Percentiles rank a stretch among this genome's conserved stretches.
Conservation (phyloP, 2,888 invertebrate species). For the Heliconius cydno region DNA sequence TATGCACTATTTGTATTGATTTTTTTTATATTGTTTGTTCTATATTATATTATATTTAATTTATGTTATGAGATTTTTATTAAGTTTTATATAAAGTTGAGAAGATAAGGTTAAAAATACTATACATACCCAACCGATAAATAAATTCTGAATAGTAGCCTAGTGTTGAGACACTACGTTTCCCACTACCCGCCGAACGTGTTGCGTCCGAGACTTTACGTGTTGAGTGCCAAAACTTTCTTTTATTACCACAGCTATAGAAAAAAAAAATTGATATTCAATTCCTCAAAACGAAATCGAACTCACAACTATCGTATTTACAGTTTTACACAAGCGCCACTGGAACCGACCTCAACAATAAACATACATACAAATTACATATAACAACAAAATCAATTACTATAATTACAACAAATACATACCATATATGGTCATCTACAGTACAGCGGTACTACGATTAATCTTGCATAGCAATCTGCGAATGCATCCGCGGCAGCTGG, state of each 20-base stretch:
- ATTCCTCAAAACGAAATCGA: neutral
- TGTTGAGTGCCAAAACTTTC: neutral
- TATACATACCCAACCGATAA: too few relatives aligned
- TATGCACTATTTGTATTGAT: constrained; percentile 1
- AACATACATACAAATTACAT: neutral
- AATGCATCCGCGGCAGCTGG: constrained; percentile 69
- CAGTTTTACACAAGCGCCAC: too few relatives aligned
- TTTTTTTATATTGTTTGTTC: neutral
- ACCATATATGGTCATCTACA: constrained; percentile 27
- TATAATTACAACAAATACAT: neutral
- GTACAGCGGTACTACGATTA: constrained; percentile 54
- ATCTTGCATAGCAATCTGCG: constrained; percentile 77
- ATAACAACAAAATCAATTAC: neutral
- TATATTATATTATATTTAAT: neutral
- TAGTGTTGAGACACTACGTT: neutral
- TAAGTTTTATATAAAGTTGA: too few relatives aligned
- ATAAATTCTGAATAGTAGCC: too few relatives aligned
- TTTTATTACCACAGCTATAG: neutral
- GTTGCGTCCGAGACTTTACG: neutral
- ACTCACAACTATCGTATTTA: neutral
- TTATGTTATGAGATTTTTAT: neutral
- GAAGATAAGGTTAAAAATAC: too few relatives aligned
- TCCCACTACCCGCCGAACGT: neutral
- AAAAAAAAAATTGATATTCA: neutral
- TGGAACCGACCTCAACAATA: too few relatives aligned